A percentile compares a stretch with the other conserved stretches of the same genome.
Evolutionary conservation across 2,797 vertebrate genomes (phyloP).

Genomic region (Moxostoma hubbsi): DNA sequence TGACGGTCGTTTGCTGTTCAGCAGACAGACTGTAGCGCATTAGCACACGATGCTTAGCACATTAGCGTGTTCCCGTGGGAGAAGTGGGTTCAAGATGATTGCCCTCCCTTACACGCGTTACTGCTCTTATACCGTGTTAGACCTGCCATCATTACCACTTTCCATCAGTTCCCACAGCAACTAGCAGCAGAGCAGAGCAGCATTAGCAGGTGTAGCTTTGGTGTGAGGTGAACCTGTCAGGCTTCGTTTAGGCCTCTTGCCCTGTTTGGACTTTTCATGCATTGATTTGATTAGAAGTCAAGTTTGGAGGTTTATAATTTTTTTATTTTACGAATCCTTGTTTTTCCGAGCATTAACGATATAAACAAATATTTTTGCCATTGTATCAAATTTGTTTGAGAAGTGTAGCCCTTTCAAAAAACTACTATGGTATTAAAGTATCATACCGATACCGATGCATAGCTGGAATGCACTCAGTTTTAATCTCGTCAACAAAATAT

Average conservation of each 20-base stretch:
- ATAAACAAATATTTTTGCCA: background rate
- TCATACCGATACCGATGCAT: too few species aligned
- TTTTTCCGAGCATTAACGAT: background rate
- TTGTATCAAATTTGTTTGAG: background rate
- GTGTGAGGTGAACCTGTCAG: constrained; percentile 52
- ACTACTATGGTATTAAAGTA: too few species aligned
- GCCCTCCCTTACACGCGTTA: constrained; percentile 80
- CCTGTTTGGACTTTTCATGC: constrained; percentile 34
- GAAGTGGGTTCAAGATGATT: constrained; percentile 84
- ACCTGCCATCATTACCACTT: constrained; percentile 85
- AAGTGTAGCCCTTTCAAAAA: background rate
- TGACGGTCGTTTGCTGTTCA: constrained; percentile 80
- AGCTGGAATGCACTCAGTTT: too few species aligned
- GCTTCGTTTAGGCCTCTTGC: background rate
- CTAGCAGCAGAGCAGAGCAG: constrained; percentile 71
- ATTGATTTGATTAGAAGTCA: background rate
- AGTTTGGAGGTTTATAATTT: constrained; percentile 10
- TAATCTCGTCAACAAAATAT: too few species aligned
- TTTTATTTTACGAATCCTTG: background rate
- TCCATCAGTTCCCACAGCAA: constrained; percentile 77
- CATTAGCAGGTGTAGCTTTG: constrained; percentile 56
- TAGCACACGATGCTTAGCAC: constrained; percentile 64
- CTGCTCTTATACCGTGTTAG: constrained; percentile 82
- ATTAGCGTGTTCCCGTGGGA: constrained; percentile 77
- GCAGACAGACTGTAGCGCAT: constrained; percentile 80